Conservation (phyloP, 2,797 vertebrate species). For the Danio kyathit region DNA sequence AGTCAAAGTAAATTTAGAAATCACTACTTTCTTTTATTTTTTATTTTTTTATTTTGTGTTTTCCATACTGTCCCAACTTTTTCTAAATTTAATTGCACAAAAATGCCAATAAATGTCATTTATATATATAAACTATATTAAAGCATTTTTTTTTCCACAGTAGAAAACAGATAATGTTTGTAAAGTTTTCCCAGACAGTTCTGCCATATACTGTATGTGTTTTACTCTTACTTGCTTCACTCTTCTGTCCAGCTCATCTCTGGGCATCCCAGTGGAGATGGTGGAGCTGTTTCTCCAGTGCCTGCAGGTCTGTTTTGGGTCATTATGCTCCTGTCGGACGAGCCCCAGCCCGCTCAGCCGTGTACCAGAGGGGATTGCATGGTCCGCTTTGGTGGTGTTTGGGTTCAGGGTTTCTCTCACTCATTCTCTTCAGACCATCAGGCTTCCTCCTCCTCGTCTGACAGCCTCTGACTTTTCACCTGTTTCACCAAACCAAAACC, state of each 20-base stretch:
- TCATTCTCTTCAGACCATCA: neutral
- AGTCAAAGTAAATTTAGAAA: no score
- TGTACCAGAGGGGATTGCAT: slow-evolving; percentile 3
- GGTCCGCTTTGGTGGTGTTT: neutral
- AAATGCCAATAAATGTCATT: no score
- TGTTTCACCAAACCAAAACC: neutral
- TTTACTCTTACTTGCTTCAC: neutral
- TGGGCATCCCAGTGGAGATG: neutral
- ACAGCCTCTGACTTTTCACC: neutral
- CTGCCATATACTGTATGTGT: neutral
- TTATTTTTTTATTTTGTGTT: no score
- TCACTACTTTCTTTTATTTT: no score
- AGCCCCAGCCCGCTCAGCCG: neutral
- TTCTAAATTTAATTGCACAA: no score
- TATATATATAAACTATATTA: no score
- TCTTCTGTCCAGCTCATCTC: neutral
- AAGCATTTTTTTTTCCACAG: neutral
- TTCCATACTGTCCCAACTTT: no score
- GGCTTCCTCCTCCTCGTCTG: slow-evolving; percentile 1
- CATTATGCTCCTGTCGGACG: neutral
- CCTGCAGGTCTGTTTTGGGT: neutral
- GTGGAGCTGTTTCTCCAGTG: neutral
- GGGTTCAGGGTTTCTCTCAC: slow-evolving; percentile 10
- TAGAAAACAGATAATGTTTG: neutral
- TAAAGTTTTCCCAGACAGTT: neutral